Conservation (phyloP, 1,140 invertebrate genomes). For the Diorhabda elongata region DNA sequence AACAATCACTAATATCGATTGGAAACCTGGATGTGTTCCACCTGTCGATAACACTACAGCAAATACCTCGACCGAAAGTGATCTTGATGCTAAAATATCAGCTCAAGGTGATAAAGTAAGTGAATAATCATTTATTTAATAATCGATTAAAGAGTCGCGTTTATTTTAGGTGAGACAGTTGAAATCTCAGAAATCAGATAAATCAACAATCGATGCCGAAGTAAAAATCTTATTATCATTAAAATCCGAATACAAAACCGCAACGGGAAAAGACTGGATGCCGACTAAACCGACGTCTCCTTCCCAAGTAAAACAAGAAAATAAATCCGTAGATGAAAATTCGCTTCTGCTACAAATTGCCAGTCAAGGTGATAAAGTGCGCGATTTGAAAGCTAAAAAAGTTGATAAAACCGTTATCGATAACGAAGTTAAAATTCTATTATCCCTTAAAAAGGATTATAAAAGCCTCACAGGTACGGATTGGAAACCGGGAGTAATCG, state of each 20-base stretch:
- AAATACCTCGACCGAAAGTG: conserved; percentile 10
- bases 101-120: conserved; percentile 68
- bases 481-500: conserved; percentile 58
- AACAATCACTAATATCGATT: conserved; percentile 43
- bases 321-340: conserved; percentile 13
- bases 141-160: no score
- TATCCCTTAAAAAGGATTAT: conserved; percentile 64
- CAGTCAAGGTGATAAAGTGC: conserved; percentile 66
- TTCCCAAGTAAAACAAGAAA: conserved; percentile 53
- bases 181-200: conserved; percentile 64
- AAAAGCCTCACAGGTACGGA: conserved; percentile 60
- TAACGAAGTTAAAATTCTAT: conserved; percentile 60
- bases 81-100: conserved; percentile 56
- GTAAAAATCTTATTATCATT: conserved; percentile 63
- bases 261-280: conserved; percentile 63
- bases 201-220: conserved; percentile 55
- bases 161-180: conserved; percentile 40
- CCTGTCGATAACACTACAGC: conserved; percentile 2
- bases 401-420: conserved; percentile 56
- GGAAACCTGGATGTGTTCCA: conserved; percentile 46
- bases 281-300: conserved; percentile 54
- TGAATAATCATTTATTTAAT: not conserved
- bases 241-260: conserved; percentile 68
- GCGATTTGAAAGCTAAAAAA: conserved; percentile 64
- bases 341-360: conserved; percentile 60